Evolutionary conservation across 2,888 invertebrate genomes (phyloP).

Genomic region (Halictus ligatus): DNA sequence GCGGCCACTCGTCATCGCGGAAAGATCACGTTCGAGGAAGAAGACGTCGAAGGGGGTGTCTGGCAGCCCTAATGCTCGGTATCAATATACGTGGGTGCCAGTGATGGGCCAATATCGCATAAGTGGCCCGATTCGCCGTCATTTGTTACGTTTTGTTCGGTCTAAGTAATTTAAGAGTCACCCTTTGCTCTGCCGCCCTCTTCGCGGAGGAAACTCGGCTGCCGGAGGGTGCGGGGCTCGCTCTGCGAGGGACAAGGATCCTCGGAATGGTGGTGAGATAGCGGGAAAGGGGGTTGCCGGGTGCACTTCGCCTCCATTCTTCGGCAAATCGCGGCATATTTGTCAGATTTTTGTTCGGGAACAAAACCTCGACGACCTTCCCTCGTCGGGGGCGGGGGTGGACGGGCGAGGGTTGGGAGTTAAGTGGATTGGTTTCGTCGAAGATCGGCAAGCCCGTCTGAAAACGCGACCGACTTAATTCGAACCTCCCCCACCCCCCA

Average conservation of each 20-base stretch:
- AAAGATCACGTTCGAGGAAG: slow-evolving; percentile 25
- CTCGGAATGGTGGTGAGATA: slow-evolving; percentile 19
- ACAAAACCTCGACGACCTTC: slow-evolving; percentile 78
- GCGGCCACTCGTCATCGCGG: neutral
- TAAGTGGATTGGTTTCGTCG: slow-evolving; percentile 83
- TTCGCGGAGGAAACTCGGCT: slow-evolving; percentile 31
- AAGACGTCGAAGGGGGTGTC: slow-evolving; percentile 45
- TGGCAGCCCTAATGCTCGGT: slow-evolving; percentile 73
- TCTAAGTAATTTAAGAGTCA: slow-evolving; percentile 80
- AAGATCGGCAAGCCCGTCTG: slow-evolving; percentile 48
- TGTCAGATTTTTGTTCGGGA: slow-evolving; percentile 84
- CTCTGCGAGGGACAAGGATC: slow-evolving; percentile 29
- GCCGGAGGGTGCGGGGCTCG: neutral
- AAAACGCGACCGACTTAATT: slow-evolving; percentile 65
- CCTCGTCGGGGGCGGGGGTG: slow-evolving; percentile 23
- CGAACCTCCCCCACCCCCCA: slow-evolving; percentile 29
- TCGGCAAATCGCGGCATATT: slow-evolving; percentile 83
- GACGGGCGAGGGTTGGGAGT: slow-evolving; percentile 58
- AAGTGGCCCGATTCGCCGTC: slow-evolving; percentile 79
- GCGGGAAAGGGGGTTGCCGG: slow-evolving; percentile 33
- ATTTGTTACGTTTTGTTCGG: slow-evolving; percentile 81
- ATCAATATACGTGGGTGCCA: slow-evolving; percentile 77
- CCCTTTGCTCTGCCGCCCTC: slow-evolving; percentile 65
- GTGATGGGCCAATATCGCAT: slow-evolving; percentile 80
- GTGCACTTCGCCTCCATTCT: slow-evolving; percentile 78